Conservation (phyloP, 2,113 vertebrate genomes). For the Oryzias woworae region DNA sequence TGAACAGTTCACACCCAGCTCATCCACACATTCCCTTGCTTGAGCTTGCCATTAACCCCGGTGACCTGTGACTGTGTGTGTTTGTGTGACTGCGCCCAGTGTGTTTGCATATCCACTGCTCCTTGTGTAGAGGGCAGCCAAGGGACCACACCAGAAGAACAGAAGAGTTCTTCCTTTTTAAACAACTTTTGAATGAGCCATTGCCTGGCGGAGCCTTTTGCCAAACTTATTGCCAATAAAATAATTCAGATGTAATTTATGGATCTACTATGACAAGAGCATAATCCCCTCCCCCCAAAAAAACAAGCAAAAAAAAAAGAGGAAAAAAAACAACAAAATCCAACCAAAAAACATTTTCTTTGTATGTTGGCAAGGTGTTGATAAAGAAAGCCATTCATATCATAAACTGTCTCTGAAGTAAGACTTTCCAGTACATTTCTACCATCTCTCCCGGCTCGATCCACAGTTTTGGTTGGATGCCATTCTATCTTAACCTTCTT, state of each 20-base stretch:
- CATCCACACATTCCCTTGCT: conserved; percentile 54
- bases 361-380: conserved; percentile 14
- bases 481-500: neutral
- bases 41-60: conserved; percentile 49
- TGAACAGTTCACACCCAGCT: conserved; percentile 44
- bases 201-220: conserved; percentile 38
- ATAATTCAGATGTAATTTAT: conserved; percentile 16
- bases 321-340: conserved; percentile 13
- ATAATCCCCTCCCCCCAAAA: too few relatives aligned
- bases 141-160: conserved; percentile 72
- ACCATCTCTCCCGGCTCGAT: neutral
- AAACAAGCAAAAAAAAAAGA: too few relatives aligned
- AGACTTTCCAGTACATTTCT: neutral
- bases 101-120: conserved; percentile 56
- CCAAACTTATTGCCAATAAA: conserved; percentile 36
- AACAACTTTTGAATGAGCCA: conserved; percentile 54
- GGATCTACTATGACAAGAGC: neutral
- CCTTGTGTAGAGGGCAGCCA: conserved; percentile 45
- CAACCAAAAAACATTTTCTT: conserved; percentile 9
- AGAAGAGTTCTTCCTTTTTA: conserved; percentile 55
- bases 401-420: neutral
- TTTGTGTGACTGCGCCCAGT: conserved; percentile 39
- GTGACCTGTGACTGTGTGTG: conserved; percentile 58
- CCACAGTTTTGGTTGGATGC: neutral
- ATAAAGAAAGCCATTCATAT: conserved; percentile 13